A percentile compares a stretch with the other conserved stretches of the same genome.
Evolutionary conservation across 2,888 invertebrate species (phyloP).

Genomic region (Xiphydria camelus): DNA sequence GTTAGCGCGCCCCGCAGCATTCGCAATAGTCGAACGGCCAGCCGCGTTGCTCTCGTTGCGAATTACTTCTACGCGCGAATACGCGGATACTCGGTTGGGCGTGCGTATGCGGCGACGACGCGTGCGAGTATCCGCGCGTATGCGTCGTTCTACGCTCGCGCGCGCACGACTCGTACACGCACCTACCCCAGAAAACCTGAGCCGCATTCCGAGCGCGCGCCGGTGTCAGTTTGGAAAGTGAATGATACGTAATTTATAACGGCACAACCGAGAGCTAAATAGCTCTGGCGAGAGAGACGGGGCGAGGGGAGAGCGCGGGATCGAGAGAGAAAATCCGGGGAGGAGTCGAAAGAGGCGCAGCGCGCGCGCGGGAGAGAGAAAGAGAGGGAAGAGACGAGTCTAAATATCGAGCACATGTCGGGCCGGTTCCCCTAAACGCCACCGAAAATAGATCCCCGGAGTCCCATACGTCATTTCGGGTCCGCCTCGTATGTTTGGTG

Average conservation of each 20-base stretch:
- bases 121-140: too few relatives aligned
- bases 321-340: slow-evolving; percentile 8
- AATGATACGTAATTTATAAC: slow-evolving; percentile 56
- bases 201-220: slow-evolving; percentile 33
- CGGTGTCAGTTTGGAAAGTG: slow-evolving; percentile 45
- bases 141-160: too few relatives aligned
- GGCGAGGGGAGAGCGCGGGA: neutral
- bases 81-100: too few relatives aligned
- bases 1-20: too few relatives aligned
- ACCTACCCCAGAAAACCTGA: slow-evolving; percentile 8
- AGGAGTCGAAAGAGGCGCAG: slow-evolving; percentile 20
- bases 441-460: slow-evolving; percentile 47
- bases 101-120: too few relatives aligned
- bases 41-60: too few relatives aligned
- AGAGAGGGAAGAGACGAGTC: slow-evolving; percentile 29
- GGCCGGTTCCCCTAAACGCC: slow-evolving; percentile 34
- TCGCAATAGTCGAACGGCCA: too few relatives aligned
- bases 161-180: too few relatives aligned
- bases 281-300: slow-evolving; percentile 18
- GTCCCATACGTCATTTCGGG: slow-evolving; percentile 50
- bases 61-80: too few relatives aligned
- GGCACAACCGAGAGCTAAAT: slow-evolving; percentile 34
- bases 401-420: slow-evolving; percentile 54
- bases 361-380: slow-evolving; percentile 20
- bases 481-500: slow-evolving; percentile 33